Conservation (phyloP, 2,888 invertebrate species). For the Tetragonula carbonaria region DNA sequence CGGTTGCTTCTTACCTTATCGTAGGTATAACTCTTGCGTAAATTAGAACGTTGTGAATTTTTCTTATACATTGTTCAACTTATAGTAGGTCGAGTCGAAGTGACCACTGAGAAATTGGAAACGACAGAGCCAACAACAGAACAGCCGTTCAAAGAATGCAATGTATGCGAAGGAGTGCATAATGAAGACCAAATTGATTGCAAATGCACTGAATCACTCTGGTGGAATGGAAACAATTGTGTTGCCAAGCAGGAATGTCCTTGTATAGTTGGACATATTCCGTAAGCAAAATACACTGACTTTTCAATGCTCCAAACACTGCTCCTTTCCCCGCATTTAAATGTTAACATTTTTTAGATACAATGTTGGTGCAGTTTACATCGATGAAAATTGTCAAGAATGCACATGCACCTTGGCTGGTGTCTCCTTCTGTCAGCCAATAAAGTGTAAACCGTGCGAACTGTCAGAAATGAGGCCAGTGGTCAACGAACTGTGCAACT, state of each 20-base stretch:
- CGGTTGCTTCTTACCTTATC: conserved; percentile 91
- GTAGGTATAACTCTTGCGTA: conserved; percentile 80
- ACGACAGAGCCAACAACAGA: conserved; percentile 12
- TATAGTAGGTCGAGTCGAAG: conserved; percentile 21
- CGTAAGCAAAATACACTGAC: conserved; percentile 77
- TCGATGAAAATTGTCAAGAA: conserved; percentile 90
- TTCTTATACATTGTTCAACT: background rate
- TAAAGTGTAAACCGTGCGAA: conserved; percentile 88
- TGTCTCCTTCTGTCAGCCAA: conserved; percentile 88
- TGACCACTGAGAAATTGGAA: background rate
- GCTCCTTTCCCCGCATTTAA: background rate
- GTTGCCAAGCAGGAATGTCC: conserved; percentile 90
- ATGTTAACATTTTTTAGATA: conserved; percentile 85
- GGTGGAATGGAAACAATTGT: conserved; percentile 91
- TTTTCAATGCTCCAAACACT: background rate
- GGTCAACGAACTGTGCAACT: conserved; percentile 88
- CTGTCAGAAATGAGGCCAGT: conserved; percentile 86
- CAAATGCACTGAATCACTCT: conserved; percentile 85
- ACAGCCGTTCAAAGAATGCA: conserved; percentile 77
- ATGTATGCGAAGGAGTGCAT: conserved; percentile 86
- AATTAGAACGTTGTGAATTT: background rate
- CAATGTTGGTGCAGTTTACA: conserved; percentile 89
- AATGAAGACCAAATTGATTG: conserved; percentile 83
- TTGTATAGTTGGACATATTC: conserved; percentile 89
- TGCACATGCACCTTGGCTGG: conserved; percentile 93